Conservation (phyloP, 2,113 vertebrate genomes). For the Sphaerodactylus townsendi region DNA sequence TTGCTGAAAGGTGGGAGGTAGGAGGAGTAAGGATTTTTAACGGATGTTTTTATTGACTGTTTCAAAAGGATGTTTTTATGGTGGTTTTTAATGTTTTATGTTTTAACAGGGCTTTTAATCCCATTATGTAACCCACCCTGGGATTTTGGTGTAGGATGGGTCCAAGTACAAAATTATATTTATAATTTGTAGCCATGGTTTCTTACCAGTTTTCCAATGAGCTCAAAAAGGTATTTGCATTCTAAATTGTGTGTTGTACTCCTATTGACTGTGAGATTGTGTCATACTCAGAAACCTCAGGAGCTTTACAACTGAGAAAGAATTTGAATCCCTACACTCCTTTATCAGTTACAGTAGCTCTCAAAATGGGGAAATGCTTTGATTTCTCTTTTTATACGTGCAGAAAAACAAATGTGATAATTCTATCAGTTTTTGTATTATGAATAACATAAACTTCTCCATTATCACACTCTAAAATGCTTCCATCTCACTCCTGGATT, state of each 20-base stretch:
- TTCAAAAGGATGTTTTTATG: no score
- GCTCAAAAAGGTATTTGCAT: no score
- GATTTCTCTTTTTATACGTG: not conserved
- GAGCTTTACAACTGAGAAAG: not conserved
- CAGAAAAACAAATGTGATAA: no score
- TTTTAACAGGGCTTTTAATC: no score
- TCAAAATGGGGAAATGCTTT: not conserved
- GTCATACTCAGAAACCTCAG: not conserved
- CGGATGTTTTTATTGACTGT: no score
- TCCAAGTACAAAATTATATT: no score
- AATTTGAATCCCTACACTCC: not conserved
- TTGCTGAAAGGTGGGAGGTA: no score
- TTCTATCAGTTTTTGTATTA: accelerated
- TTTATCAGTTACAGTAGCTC: not conserved
- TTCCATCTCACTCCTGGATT: not conserved
- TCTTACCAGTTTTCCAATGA: not conserved
- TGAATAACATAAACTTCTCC: not conserved
- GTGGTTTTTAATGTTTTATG: no score
- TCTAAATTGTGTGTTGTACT: not conserved
- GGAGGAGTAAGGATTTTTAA: no score
- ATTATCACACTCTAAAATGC: not conserved
- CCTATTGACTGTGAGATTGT: not conserved
- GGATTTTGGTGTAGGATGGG: no score
- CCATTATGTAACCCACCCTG: no score
- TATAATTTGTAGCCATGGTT: no score